Base-by-base conservation (phyloP, 23 tunicate genomes). In the Corella eumyota region DNA sequence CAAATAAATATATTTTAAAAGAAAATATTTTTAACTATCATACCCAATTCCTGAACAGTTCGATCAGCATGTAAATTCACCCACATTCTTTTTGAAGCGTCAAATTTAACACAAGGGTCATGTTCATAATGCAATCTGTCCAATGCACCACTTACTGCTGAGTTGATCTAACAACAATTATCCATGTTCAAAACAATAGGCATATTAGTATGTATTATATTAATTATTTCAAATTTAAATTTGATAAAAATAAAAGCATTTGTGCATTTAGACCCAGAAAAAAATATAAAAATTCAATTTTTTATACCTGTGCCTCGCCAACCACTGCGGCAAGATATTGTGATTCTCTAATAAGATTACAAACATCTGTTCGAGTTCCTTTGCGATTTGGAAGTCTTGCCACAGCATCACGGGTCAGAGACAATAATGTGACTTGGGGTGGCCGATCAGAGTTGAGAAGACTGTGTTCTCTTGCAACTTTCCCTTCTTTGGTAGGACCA, bases 91-190 rank as follows among this genome's bases (percentile, higher is more conserved):
- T 20, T 40, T 56, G 61, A 30, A 1, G 85, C 38, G 34, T 77
- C 75, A 57, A 58, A 77, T 32, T 61, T 68, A 38, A 77, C 85
- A 31, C 85, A 77, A 6, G 85, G 85, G 28, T 77, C 85, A 11
- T 23, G 17, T 60, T 77, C 85, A 35, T 68, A 68, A 38, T 77
- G 85, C 1, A 77, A 56, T 19, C 85, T 36, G 31, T 77, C 85
- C 36, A 77, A 45, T 4, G 85, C 75, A 3, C 85, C 85, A 36
- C 85, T 77, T 32, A 77, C 85, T 3, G 85, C 85, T 15, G 85
- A 60, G 36, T 60, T 68, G 34, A 77, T 68, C 85, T 77, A 56
- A n/a, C n/a, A n/a, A n/a, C n/a, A n/a, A n/a, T n/a, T n/a, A n/a
- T n/a, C 4, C 38, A 40, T 17, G 68, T 44, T 44, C 15, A 11